Conservation (phyloP, 1,140 invertebrate species). For the Vanessa tameamea region DNA sequence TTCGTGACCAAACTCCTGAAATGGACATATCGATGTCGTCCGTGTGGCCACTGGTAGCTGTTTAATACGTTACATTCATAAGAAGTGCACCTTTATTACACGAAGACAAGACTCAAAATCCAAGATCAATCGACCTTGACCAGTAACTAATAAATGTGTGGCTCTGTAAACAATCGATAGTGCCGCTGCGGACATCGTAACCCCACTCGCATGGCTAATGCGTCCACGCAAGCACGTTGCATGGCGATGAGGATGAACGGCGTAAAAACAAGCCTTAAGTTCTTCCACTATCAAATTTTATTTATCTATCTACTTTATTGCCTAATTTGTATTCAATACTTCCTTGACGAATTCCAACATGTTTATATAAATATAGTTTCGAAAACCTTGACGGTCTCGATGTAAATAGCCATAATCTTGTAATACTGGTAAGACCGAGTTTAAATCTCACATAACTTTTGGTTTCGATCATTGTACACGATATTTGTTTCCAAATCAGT, state of each 20-base stretch:
- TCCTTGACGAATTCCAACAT: slow-evolving; percentile 42
- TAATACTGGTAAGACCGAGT: slow-evolving; percentile 2
- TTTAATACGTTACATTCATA: slow-evolving; percentile 14
- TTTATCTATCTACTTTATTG: slow-evolving; percentile 61
- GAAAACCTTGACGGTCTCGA: slow-evolving; percentile 10
- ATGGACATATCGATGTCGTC: slow-evolving; percentile 65
- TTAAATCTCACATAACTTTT: slow-evolving; percentile 39
- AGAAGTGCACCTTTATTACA: slow-evolving; percentile 35
- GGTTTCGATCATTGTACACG: slow-evolving; percentile 30
- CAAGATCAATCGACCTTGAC: slow-evolving; percentile 42
- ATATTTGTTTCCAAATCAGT: slow-evolving; percentile 37
- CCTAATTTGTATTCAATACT: slow-evolving; percentile 72
- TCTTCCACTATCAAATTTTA: slow-evolving; percentile 64
- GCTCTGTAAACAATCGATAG: slow-evolving; percentile 72
- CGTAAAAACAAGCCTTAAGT: slow-evolving; percentile 55
- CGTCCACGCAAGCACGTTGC: slow-evolving; percentile 57
- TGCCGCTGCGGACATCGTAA: slow-evolving; percentile 53
- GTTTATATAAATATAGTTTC: slow-evolving; percentile 19
- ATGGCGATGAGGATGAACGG: slow-evolving; percentile 66
- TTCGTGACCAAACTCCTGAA: slow-evolving; percentile 76
- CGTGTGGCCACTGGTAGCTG: slow-evolving; percentile 49
- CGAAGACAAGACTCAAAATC: slow-evolving; percentile 51
- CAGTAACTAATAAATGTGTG: slow-evolving; percentile 44
- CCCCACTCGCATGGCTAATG: slow-evolving; percentile 71
- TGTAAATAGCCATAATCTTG: slow-evolving; percentile 16